Evolutionary conservation across 2,113 vertebrate genomes (phyloP).

Genomic region (Cyprinodon variegatus): DNA sequence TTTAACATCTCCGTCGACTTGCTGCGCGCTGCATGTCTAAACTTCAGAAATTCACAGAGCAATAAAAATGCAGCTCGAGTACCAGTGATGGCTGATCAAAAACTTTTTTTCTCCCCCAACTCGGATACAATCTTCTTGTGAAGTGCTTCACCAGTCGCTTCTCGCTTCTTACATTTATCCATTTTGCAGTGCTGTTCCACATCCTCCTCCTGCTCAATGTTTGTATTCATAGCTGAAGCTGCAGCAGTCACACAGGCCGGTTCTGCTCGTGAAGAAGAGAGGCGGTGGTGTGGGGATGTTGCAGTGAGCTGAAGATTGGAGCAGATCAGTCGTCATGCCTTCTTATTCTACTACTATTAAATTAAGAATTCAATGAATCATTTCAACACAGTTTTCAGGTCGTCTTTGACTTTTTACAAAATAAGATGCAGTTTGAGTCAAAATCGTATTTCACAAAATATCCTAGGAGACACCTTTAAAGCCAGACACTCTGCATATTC

Average conservation of each 20-base stretch:
- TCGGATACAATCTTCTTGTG: constrained; percentile 3
- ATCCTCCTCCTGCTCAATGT: constrained; percentile 50
- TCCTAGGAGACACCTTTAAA: neutral
- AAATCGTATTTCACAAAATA: neutral
- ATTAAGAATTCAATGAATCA: constrained; percentile 18
- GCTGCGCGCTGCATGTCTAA: neutral
- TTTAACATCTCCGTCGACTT: constrained; percentile 3
- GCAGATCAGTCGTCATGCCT: constrained; percentile 50
- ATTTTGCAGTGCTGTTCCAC: constrained; percentile 46
- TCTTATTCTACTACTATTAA: constrained; percentile 33
- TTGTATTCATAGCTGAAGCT: constrained; percentile 67
- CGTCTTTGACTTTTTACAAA: neutral
- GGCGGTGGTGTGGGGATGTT: constrained; percentile 25
- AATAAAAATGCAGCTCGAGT: neutral
- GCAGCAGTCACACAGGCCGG: constrained; percentile 53
- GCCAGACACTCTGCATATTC: constrained; percentile 20
- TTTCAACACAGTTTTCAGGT: neutral
- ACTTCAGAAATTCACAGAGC: neutral
- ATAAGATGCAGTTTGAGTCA: too few relatives aligned
- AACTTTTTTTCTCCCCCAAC: neutral
- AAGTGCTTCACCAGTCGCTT: neutral
- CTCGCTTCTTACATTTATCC: constrained; percentile 18
- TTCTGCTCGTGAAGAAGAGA: constrained; percentile 49
- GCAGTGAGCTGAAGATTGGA: constrained; percentile 22
- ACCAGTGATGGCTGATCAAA: neutral